These are phyloP conservation scores for Phylloscopus whistleri DNA, from an alignment of 2,113 vertebrate species.

Conservation along the genomic window DNA sequence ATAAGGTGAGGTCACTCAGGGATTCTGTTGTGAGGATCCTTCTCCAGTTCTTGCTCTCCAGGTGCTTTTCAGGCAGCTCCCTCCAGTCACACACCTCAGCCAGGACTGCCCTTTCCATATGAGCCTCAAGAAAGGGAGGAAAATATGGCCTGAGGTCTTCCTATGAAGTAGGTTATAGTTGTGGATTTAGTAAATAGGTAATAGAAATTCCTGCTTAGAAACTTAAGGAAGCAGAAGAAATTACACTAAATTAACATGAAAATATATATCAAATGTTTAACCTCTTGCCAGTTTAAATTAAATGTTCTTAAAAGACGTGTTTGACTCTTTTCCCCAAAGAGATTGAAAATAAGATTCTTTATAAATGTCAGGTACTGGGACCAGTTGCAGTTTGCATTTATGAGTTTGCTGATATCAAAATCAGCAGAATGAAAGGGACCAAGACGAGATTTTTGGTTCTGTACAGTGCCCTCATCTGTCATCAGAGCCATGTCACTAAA, in stretches of 20 bases:
- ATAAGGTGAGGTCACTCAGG: fast-evolving
- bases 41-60: background rate
- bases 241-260: conserved; percentile 6
- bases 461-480: background rate
- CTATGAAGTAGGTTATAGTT: background rate
- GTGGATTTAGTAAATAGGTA: background rate
- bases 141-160: background rate
- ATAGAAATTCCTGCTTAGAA: background rate
- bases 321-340: background rate
- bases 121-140: background rate
- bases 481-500: background rate
- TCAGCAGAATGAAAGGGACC: background rate
- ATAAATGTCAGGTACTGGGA: background rate
- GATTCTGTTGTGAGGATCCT: background rate
- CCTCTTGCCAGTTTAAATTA: conserved; percentile 18
- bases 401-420: background rate
- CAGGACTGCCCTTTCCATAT: background rate
- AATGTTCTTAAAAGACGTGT: conserved; percentile 33
- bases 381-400: background rate
- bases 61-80: background rate
- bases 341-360: conserved; percentile 6
- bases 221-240: conserved; percentile 1
- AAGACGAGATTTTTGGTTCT: background rate
- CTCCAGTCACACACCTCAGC: background rate
- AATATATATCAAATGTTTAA: conserved; percentile 23